These are phyloP conservation scores for Drosophila orena DNA, from an alignment of 1,140 invertebrate genomes.

Conservation along the genomic window DNA sequence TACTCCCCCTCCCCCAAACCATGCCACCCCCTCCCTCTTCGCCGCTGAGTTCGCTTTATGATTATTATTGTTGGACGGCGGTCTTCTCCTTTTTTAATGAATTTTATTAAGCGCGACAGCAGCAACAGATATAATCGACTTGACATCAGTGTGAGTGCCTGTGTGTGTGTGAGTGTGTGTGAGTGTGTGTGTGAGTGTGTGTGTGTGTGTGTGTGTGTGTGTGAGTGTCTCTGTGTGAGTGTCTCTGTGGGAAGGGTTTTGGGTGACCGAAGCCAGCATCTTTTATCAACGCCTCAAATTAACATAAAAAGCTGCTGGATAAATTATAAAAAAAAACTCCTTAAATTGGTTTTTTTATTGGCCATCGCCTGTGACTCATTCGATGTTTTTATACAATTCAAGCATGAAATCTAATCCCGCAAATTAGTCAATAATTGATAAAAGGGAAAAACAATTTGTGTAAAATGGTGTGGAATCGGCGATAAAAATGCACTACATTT, in stretches of 20 bases:
- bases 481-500: constrained; percentile 11
- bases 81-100: constrained; percentile 45
- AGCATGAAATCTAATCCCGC: constrained; percentile 26
- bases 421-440: constrained; percentile 37
- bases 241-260: neutral
- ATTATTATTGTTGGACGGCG: constrained; percentile 52
- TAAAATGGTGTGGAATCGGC: constrained; percentile 16
- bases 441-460: constrained; percentile 33
- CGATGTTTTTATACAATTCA: constrained; percentile 6
- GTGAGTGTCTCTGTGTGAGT: too few species aligned
- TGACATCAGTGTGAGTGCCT: neutral
- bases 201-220: too few species aligned
- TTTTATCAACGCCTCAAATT: constrained; percentile 42
- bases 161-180: too few species aligned
- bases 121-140: constrained; percentile 40
- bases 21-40: neutral
- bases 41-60: constrained; percentile 15
- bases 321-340: constrained; percentile 14
- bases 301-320: constrained; percentile 30
- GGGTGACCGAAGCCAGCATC: constrained; percentile 15
- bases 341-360: constrained; percentile 39
- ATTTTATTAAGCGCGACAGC: constrained; percentile 69
- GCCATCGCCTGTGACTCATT: constrained; percentile 30
- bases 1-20: neutral
- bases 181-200: too few species aligned